Evolutionary conservation across 2,113 vertebrate species (phyloP).

Genomic region (Bungarus multicinctus): DNA sequence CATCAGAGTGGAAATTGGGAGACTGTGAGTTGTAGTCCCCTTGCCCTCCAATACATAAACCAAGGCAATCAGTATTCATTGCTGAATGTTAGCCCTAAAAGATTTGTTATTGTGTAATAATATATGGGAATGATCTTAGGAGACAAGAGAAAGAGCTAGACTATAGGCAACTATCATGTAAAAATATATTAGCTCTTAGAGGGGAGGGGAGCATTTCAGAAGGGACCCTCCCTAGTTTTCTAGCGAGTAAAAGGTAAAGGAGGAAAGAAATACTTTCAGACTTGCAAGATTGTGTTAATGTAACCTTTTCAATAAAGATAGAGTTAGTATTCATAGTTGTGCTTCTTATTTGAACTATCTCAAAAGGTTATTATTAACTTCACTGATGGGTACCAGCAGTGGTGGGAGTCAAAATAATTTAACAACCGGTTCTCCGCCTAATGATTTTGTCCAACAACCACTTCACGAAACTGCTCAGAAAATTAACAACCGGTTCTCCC

Average conservation of each 20-base stretch:
- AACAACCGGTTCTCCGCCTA: no score
- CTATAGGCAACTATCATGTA: neutral
- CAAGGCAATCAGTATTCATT: neutral
- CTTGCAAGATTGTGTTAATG: neutral
- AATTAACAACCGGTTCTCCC: no score
- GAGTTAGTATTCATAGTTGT: neutral
- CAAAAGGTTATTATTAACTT: neutral
- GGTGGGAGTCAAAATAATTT: no score
- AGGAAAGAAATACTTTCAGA: neutral
- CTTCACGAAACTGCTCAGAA: no score
- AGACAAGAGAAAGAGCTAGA: neutral
- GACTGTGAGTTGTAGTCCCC: neutral
- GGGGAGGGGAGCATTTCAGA: neutral
- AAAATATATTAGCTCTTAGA: neutral
- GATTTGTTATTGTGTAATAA: neutral
- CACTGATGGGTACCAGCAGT: neutral
- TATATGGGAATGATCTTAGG: neutral
- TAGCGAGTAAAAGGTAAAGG: neutral
- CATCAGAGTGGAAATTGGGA: neutral
- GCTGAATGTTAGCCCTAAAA: conserved; percentile 2
- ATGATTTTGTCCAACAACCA: no score
- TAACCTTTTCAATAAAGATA: neutral
- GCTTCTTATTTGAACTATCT: neutral
- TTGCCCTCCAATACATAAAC: neutral
- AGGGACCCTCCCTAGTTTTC: neutral